These are phyloP conservation scores for Protobothrops mucrosquamatus DNA, from an alignment of 2,113 vertebrate species.

Conservation along the genomic window DNA sequence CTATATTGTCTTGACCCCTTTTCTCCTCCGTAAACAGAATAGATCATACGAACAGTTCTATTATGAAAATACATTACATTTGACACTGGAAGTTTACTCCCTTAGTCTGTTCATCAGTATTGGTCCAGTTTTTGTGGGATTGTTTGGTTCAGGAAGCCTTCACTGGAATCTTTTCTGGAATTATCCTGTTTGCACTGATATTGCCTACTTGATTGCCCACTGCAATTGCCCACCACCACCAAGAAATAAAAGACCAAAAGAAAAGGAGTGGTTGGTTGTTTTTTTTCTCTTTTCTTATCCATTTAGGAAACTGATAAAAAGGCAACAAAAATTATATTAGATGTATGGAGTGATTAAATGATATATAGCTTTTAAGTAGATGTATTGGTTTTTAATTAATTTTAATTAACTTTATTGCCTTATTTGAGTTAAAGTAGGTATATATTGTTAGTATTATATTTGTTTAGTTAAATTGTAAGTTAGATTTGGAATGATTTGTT, in stretches of 20 bases:
- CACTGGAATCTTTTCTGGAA: background rate
- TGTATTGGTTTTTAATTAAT: no score
- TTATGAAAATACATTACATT: background rate
- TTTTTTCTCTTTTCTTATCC: background rate
- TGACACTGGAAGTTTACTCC: background rate
- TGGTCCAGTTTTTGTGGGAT: background rate
- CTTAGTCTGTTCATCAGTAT: background rate
- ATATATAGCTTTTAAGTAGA: no score
- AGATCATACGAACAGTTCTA: background rate
- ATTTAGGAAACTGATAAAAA: background rate
- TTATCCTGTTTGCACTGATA: background rate
- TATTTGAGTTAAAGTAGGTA: no score
- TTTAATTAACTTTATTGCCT: no score
- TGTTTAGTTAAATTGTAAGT: no score
- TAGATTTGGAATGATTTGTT: no score
- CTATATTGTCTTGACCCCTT: background rate
- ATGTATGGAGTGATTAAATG: no score
- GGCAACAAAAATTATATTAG: background rate
- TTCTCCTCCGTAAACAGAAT: background rate
- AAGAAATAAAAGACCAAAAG: background rate
- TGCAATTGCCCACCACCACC: background rate
- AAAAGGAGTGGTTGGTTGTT: background rate
- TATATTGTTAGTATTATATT: no score
- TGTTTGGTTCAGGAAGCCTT: background rate
- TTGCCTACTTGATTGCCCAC: background rate